These are phyloP conservation scores for Meloidogyne chitwoodi DNA, from an alignment of 1,140 invertebrate species.

Conservation along the genomic window DNA sequence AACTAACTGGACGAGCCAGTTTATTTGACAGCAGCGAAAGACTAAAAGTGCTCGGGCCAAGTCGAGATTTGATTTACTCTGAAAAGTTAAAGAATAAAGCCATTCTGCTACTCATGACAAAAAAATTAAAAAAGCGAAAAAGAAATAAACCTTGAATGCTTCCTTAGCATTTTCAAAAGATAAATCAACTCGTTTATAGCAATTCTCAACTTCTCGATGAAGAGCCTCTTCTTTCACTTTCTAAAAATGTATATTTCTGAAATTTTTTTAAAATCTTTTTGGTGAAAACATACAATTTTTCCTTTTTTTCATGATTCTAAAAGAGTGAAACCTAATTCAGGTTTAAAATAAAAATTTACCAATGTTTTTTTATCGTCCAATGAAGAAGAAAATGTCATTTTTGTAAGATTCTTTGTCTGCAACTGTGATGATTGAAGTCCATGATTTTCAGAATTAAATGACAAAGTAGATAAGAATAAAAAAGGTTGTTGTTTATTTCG, in stretches of 20 bases:
- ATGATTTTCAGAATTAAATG: neutral
- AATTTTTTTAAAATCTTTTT: neutral
- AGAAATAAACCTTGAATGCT: constrained; percentile 60
- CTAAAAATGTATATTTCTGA: neutral
- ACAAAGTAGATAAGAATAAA: neutral
- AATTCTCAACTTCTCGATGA: constrained; percentile 45
- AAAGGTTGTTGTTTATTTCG: neutral
- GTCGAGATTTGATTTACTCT: constrained; percentile 88
- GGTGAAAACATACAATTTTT: neutral
- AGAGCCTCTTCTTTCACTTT: neutral
- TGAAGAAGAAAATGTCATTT: neutral
- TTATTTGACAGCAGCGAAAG: constrained; percentile 83
- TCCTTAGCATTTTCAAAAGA: constrained; percentile 68
- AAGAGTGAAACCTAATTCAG: neutral
- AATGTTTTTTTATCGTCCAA: neutral
- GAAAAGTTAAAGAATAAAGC: constrained; percentile 66
- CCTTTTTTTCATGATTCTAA: neutral
- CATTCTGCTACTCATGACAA: no score
- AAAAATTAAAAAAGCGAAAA: no score
- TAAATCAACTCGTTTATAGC: constrained; percentile 76
- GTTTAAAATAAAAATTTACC: neutral
- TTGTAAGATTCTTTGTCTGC: neutral
- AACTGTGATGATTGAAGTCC: neutral
- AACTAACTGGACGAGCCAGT: constrained; percentile 74
- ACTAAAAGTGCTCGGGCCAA: constrained; percentile 85